phyloP scores from a whole-genome alignment of 2,888 invertebrate genomes.

The Caenorhabditis sp. region DNA sequence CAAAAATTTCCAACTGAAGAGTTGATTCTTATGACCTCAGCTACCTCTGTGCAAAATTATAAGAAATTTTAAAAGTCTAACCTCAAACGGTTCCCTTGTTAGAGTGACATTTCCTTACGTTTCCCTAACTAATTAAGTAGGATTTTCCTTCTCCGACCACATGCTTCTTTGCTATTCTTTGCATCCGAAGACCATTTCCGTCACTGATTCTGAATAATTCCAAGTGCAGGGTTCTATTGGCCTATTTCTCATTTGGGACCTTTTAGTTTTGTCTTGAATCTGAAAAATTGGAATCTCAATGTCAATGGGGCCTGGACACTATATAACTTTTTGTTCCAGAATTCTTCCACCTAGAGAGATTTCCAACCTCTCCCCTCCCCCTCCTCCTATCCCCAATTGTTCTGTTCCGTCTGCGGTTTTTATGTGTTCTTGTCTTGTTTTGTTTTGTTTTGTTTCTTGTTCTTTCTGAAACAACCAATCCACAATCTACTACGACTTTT shows the following conservation, averaged over 20 bases:
- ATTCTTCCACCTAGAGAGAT: not conserved
- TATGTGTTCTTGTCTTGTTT: not conserved
- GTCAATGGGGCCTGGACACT: no score
- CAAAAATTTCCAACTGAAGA: not conserved
- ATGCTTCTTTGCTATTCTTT: not conserved
- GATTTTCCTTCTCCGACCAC: constrained; percentile 14
- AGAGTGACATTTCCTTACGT: not conserved
- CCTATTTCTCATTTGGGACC: not conserved
- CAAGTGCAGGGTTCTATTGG: no score
- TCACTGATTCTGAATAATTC: not conserved
- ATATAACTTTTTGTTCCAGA: no score
- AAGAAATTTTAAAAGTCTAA: no score
- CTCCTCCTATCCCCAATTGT: constrained; percentile 1
- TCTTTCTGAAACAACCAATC: no score
- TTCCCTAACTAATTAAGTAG: constrained; percentile 14
- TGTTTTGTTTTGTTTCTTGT: not conserved
- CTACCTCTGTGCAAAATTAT: no score
- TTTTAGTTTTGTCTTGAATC: no score
- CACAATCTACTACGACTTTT: not conserved
- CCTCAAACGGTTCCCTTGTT: no score
- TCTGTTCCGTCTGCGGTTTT: not conserved
- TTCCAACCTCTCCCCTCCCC: not conserved
- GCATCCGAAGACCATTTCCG: no score
- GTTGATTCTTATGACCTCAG: no score
- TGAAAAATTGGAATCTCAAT: no score